Base-by-base conservation (phyloP, 2,113 vertebrate genomes). In the Xenopus tropicalis region DNA sequence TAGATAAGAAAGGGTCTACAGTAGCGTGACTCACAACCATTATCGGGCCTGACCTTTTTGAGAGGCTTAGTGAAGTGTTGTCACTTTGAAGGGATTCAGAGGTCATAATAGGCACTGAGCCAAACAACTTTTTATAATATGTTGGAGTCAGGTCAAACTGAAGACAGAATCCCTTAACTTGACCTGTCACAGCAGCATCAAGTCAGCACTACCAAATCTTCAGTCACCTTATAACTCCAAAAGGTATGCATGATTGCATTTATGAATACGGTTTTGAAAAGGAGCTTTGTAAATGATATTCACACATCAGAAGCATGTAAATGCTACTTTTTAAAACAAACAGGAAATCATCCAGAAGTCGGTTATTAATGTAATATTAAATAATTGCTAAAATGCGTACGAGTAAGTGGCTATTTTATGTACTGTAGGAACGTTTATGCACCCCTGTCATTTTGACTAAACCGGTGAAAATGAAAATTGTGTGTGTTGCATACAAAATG, bases 1-100 rank as follows among this genome's bases (percentile, higher is more conserved):
- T 78, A 88, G 87, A 76, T 76, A 76, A 76, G 73, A 54, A 69
- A 54, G 69, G 29, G 25, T 25, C 66, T 69, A 76, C 20, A 63
- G 57, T 63, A 37, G 66, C 48, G 29, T 76, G 66, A 57, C 66
- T 76, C 66, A 62, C 73, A 69, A 64, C 14, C 63, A 89, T 90
- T 90, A 91, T 93, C 91, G 84, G 80, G 77, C 70, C 71, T 77
- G 85, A 88, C 89, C 90, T 89, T 82, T n/a, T 91, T 80, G 80
- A 89, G 86, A 84, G 84, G 85, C 86, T 81, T 85, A 87, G 82
- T 78, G 79, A 85, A 89, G 90, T 90, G 88, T 90, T 89, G 90
- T 88, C 89, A 92, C 83, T 86, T 77, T 11, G 74, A 80, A 85
- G 82, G 87, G 86, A 88, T 86, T 83, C 84, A 80, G 79, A 87